phyloP scores from a whole-genome alignment of 2,113 vertebrate genomes.

The Gnathonemus longibarbis region DNA sequence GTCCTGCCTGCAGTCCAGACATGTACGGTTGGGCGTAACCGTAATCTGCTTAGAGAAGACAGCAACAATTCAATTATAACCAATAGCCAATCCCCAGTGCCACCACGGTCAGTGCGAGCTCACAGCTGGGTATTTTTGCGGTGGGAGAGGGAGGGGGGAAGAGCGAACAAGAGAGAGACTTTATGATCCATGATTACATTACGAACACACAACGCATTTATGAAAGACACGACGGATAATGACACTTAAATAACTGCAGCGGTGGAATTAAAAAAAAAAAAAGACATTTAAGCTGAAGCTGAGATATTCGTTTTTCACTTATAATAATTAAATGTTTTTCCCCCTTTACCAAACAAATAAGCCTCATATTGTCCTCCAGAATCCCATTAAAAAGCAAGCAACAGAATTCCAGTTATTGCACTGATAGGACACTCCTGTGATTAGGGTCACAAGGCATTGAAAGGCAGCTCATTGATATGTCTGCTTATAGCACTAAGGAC shows the following conservation, averaged over 20 bases:
- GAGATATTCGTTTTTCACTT: constrained; percentile 23
- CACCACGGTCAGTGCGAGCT: constrained; percentile 9
- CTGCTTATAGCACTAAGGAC: neutral
- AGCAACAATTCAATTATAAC: constrained; percentile 38
- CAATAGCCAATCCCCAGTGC: constrained; percentile 13
- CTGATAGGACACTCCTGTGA: neutral
- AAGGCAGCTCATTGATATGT: neutral
- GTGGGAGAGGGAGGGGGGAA: neutral
- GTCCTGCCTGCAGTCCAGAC: constrained; percentile 16
- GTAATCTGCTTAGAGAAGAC: constrained; percentile 37
- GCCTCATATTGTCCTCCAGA: constrained; percentile 14
- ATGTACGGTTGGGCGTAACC: constrained; percentile 20
- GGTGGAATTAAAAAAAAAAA: constrained; percentile 26
- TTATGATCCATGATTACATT: neutral
- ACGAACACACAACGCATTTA: constrained; percentile 4
- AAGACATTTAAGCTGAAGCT: constrained; percentile 22
- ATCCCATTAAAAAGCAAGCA: constrained; percentile 16
- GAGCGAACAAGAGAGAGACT: neutral
- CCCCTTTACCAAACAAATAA: constrained; percentile 27
- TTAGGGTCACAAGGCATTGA: neutral
- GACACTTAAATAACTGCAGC: neutral
- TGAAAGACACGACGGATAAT: constrained; percentile 17
- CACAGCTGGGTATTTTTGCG: neutral
- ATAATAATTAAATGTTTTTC: constrained; percentile 30
- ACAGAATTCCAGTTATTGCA: neutral